Conservation (phyloP, 2,113 vertebrate species). For the Rhinoptilus africanus region DNA sequence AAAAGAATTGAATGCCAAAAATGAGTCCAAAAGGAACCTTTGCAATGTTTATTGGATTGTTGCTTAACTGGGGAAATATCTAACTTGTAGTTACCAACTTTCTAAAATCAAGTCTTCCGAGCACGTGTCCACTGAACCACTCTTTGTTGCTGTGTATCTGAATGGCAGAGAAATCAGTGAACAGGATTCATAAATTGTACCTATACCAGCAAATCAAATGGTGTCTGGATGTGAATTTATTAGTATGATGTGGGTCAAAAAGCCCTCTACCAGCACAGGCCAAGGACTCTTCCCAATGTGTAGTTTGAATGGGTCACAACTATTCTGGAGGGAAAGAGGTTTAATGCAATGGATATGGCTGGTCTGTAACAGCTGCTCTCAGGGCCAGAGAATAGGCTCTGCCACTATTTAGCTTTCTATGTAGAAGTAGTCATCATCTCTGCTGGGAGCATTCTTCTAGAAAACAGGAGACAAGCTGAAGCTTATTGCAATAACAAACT, state of each 20-base stretch:
- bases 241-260: neutral
- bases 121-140: neutral
- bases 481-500: neutral
- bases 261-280: neutral
- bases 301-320: neutral
- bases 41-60: neutral
- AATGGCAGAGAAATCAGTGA: neutral
- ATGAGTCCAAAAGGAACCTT: neutral
- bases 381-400: neutral
- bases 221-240: neutral
- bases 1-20: neutral
- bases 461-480: neutral
- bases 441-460: neutral
- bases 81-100: neutral
- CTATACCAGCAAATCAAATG: neutral
- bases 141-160: neutral
- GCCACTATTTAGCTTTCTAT: neutral
- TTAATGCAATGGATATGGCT: neutral
- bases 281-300: neutral
- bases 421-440: neutral
- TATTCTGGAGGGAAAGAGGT: neutral
- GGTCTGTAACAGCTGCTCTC: neutral
- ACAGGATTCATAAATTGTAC: neutral
- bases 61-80: neutral
- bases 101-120: neutral